Conservation (phyloP, 2,888 invertebrate species). For the Hymenopus coronatus region DNA sequence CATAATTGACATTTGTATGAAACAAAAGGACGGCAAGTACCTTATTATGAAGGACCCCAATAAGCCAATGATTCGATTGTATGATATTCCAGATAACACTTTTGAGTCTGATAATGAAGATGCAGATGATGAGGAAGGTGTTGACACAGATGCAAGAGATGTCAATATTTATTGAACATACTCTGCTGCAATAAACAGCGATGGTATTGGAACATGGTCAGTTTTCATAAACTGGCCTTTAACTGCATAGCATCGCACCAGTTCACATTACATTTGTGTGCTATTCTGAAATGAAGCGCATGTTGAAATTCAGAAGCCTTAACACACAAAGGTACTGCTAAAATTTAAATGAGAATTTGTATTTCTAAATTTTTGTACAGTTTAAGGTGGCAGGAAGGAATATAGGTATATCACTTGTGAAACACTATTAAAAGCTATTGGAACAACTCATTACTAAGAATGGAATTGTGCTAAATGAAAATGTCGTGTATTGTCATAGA, state of each 20-base stretch:
- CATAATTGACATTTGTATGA: constrained; percentile 95
- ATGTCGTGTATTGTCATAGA: background rate
- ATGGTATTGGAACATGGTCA: background rate
- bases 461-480: background rate
- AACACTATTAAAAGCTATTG: background rate
- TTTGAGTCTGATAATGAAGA: constrained; percentile 97
- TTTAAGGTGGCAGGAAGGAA: background rate
- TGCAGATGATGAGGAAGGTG: constrained; percentile 67
- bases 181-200: background rate
- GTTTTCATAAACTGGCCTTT: background rate
- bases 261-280: background rate
- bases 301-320: background rate
- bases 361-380: background rate
- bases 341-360: no score
- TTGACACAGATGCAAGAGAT: background rate
- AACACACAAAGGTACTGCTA: background rate
- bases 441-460: background rate
- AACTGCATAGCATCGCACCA: background rate
- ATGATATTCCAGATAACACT: constrained; percentile 97
- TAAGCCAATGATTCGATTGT: constrained; percentile 95
- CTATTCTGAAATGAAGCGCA: background rate
- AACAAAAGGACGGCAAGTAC: constrained; percentile 91
- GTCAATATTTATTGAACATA: background rate
- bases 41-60: constrained; percentile 99
- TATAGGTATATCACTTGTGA: background rate